These are phyloP conservation scores for Acromyrmex charruanus DNA, from an alignment of 1,140 invertebrate species.

Conservation along the genomic window DNA sequence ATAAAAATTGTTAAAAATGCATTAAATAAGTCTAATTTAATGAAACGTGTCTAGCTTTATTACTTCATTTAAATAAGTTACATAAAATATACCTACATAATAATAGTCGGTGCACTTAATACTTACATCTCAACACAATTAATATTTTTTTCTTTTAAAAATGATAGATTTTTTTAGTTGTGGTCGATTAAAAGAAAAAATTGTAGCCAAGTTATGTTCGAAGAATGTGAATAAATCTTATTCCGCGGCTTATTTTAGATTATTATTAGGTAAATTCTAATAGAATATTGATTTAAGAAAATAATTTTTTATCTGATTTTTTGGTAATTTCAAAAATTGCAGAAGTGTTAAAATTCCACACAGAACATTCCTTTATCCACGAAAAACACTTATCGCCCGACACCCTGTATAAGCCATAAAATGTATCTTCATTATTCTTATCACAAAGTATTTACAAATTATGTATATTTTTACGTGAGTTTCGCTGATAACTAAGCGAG, in stretches of 20 bases:
- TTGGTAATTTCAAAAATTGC: not conserved
- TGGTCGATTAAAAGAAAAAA: not conserved
- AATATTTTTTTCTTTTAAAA: constrained; percentile 10
- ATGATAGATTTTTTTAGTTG: not conserved
- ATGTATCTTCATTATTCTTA: not conserved
- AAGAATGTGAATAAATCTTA: not conserved
- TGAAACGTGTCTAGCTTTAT: not conserved
- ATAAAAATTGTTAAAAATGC: not conserved
- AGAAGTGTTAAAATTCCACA: not conserved
- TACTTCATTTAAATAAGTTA: not conserved
- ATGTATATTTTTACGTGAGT: constrained; percentile 10
- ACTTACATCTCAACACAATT: not conserved
- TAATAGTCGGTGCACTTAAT: not conserved
- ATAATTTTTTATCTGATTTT: not conserved
- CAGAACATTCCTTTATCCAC: not conserved
- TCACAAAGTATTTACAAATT: constrained; percentile 19
- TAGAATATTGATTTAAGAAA: not conserved
- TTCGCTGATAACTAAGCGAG: not conserved
- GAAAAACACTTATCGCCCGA: not conserved
- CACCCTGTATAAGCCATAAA: not conserved
- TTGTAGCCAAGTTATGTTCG: not conserved
- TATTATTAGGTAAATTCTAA: not conserved
- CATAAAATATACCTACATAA: not conserved
- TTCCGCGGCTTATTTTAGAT: not conserved
- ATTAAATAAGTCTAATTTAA: not conserved